phyloP scores from a whole-genome alignment of 2,113 vertebrate species.

The Hippocampus abdominalis region DNA sequence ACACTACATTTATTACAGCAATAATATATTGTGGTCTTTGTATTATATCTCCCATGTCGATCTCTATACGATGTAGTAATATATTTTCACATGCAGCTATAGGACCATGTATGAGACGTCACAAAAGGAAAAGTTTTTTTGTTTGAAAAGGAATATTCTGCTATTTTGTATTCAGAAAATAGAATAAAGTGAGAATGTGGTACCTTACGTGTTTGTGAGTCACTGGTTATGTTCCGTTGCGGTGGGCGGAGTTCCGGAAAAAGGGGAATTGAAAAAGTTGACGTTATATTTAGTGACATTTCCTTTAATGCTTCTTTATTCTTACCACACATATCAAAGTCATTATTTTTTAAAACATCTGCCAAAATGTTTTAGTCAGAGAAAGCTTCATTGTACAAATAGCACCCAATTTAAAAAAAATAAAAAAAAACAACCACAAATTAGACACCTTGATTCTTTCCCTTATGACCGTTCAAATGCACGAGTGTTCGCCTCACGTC shows the following conservation, averaged over 20 bases:
- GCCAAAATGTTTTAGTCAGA: slow-evolving; percentile 27
- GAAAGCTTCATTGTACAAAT: slow-evolving; percentile 16
- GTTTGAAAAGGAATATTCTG: slow-evolving; percentile 46
- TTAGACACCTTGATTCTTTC: not conserved
- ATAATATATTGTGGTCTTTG: slow-evolving; percentile 74
- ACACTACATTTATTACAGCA: slow-evolving; percentile 62
- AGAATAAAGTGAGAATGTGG: slow-evolving; percentile 68
- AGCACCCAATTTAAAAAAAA: slow-evolving; percentile 18
- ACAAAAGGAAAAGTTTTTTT: slow-evolving; percentile 59
- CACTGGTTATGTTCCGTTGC: not conserved
- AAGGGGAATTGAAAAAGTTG: not conserved
- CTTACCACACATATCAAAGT: not conserved
- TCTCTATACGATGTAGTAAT: slow-evolving; percentile 77
- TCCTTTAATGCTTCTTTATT: slow-evolving; percentile 25
- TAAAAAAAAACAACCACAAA: no score
- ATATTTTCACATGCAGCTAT: slow-evolving; percentile 79
- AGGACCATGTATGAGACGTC: slow-evolving; percentile 57
- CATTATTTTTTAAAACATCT: slow-evolving; percentile 6
- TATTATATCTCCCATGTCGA: slow-evolving; percentile 49
- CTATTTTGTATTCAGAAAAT: slow-evolving; percentile 69
- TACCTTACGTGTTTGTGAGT: slow-evolving; percentile 40
- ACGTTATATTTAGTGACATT: slow-evolving; percentile 33
- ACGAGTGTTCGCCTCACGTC: not conserved
- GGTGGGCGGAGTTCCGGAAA: not conserved
- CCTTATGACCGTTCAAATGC: not conserved